Percentiles rank a stretch among this genome's conserved stretches.
These are phyloP conservation scores for Lycaon pictus DNA, from an alignment of 2,113 vertebrate species.

Conservation along the genomic window DNA sequence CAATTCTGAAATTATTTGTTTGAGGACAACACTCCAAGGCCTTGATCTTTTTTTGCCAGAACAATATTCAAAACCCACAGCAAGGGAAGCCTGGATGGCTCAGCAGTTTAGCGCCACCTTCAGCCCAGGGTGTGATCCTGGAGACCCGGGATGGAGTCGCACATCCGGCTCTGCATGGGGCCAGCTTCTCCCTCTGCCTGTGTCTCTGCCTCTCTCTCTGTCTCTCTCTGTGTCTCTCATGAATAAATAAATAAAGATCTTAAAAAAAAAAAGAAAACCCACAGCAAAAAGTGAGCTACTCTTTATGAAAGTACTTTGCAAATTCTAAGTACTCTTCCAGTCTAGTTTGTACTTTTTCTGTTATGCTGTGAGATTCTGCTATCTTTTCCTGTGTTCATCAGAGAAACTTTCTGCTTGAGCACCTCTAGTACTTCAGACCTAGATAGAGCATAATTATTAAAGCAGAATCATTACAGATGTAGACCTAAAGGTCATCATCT, in stretches of 20 bases:
- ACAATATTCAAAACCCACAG: neutral
- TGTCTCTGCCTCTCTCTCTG: too few relatives aligned
- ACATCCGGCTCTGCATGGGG: too few relatives aligned
- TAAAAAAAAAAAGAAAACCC: neutral
- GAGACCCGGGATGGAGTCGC: too few relatives aligned
- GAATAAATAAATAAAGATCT: too few relatives aligned
- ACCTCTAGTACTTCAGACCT: neutral
- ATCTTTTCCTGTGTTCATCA: neutral
- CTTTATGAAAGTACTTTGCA: neutral
- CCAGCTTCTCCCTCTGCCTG: too few relatives aligned
- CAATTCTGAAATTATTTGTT: constrained; percentile 35
- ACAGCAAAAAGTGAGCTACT: neutral
- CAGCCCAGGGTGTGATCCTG: too few relatives aligned
- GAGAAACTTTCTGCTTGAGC: neutral
- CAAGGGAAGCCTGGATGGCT: neutral
- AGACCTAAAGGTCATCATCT: neutral
- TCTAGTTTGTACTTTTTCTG: neutral
- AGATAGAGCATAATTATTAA: neutral
- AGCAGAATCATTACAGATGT: neutral
- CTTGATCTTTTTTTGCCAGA: neutral
- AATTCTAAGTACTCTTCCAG: neutral
- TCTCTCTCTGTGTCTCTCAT: too few relatives aligned
- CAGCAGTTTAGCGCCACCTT: too few relatives aligned
- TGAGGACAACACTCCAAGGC: neutral
- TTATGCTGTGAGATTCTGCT: neutral